Evolutionary conservation across 2,888 invertebrate species (phyloP), one percentile per base, ranked within the genome.

Genomic region (Bellardia pandia): DNA sequence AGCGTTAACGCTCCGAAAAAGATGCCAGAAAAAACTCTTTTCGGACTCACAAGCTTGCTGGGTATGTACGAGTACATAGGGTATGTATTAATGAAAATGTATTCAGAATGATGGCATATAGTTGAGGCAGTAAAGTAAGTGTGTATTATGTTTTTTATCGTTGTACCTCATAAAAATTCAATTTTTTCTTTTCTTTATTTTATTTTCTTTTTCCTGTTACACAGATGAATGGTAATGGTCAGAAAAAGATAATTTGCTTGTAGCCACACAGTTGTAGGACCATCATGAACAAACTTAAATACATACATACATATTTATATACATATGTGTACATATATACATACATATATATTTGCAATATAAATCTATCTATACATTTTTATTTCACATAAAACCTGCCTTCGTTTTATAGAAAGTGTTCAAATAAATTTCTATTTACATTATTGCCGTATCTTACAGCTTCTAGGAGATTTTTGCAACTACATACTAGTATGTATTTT

Each of bases 191-290:
- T 45, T 62, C 56, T 53, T 66, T 66, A 66, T 45, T 66, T 80
- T 66, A 33, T 75, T 69, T 45, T 56, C 42, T 45, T 48, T 75
- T 51, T 45, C 68, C 68, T 48, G 48, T 75, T 68, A 45, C 64
- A 69, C 75, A 82, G 82, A 82, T 69, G 51, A 69, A 69, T 69
- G 51, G 13, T 76, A 83, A 76, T 77, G 83, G 83, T 83, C 64
- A 77, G 83, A 53, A 71, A 83, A 71, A 77, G 71, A 83, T 71
- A 83, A 83, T 77, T 71, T 83, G 56, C 68, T 76, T 16, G 51
- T 51, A 76, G 69, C 83, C 83, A 69, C 76, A 83, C 45, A 42
- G 13, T 76, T 83, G 68, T 77, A 45, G 58, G 64, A 77, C 66
- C 56, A 77, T 42, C 76, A 66, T 51, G 66, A 53, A 33, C 9